Conservation (phyloP, 1,140 invertebrate species). For the Colletes latitarsis region DNA sequence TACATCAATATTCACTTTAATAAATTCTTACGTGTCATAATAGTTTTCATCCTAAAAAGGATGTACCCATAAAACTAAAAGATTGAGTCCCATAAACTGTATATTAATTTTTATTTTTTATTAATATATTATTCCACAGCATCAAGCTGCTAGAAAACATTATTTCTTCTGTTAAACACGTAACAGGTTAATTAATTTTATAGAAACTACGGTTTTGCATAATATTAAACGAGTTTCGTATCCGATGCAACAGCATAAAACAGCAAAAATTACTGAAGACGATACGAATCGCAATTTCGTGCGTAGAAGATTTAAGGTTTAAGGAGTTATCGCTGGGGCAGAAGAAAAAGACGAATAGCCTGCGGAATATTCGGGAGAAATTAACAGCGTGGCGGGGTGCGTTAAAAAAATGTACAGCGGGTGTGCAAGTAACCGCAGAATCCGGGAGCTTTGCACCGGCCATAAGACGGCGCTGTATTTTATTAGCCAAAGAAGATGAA, state of each 20-base stretch:
- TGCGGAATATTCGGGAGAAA: constrained; percentile 12
- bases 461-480: constrained; percentile 56
- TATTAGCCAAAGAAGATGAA: constrained; percentile 66
- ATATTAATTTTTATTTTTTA: no score
- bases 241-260: neutral
- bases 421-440: constrained; percentile 10
- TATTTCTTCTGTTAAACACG: no score
- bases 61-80: no score
- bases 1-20: no score
- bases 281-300: neutral
- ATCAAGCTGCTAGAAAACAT: no score
- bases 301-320: neutral
- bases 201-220: no score
- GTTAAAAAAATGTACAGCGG: constrained; percentile 17
- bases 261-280: neutral
- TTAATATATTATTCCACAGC: no score
- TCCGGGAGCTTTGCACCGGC: constrained; percentile 36
- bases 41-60: no score
- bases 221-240: no score
- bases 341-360: neutral
- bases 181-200: no score
- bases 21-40: no score
- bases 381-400: constrained; percentile 24
- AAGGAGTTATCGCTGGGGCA: neutral
- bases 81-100: no score